Evolutionary conservation across 2,888 invertebrate species (phyloP), one percentile per base, ranked within the genome.

Genomic region (Chrysina gloriosa): DNA sequence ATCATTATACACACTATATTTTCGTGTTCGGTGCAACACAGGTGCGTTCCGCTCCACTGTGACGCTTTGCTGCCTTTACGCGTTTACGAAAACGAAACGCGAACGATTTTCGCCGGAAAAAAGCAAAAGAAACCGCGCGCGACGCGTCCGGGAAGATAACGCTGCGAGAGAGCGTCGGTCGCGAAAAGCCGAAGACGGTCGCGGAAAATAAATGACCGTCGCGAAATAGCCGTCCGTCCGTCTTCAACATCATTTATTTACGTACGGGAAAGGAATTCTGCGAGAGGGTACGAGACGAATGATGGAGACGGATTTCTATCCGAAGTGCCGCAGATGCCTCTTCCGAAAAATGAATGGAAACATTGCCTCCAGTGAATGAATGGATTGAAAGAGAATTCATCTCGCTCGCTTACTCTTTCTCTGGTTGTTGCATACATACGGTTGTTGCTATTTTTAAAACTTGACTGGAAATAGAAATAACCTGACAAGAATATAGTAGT

Each of bases 11-110:
- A 58, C 58, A 74, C 71, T 74, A 73, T 72, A 76, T 75, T 75
- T 76, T 75, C 73, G 73, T 73, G 71, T 67, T 71, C 74, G 70
- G 61, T 63, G 75, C 73, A 70, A 76, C 75, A 76, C 76, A 74
- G 77, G 76, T 77, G 76, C 76, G 74, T 73, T 75, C 64, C 61
- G 65, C 21, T 63, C 50, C 45, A 54, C 25, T 29, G 16, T 11
- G 50, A 48, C 45, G 21, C 42, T 36, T 25, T 45, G 14, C 58
- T 39, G 9, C n/a, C n/a, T n/a, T n/a, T n/a, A 25, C 42, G 58
- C 25, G 39, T 58, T 11, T 39, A 23, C 21, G 36, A 14, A 45
- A 45, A 45, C 7, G 7, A 2, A 45, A 6, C 16, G 16, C 1
- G 27, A 27, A 25, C 25, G 14, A 25, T 50, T 50, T 50, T 23